A percentile compares a stretch with the other conserved stretches of the same genome.
Conservation (phyloP, 2,113 vertebrate genomes). For the Genyomyrus donnyi region DNA sequence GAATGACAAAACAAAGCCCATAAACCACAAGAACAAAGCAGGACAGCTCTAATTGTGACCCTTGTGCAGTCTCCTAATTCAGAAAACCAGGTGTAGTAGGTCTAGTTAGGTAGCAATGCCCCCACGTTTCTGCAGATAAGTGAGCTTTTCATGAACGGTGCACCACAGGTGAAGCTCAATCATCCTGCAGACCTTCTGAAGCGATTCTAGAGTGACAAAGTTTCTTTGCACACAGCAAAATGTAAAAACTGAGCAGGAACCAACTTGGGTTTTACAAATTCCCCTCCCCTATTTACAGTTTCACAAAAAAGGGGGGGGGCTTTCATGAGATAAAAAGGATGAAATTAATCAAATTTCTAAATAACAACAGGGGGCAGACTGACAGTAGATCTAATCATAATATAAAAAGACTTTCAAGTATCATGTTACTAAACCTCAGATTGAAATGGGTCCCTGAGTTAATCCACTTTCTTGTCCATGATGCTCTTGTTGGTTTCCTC, state of each 20-base stretch:
- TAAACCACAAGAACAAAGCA: neutral
- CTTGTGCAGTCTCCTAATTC: neutral
- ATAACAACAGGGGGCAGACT: neutral
- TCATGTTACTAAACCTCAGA: neutral
- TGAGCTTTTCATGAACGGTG: neutral
- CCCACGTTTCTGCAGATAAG: neutral
- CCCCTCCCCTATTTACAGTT: neutral
- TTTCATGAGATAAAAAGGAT: neutral
- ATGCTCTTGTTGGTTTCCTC: slow-evolving; percentile 50
- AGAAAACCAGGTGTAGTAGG: neutral
- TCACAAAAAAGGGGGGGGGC: neutral
- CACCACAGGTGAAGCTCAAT: neutral
- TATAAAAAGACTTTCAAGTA: slow-evolving; percentile 20
- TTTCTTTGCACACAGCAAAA: neutral
- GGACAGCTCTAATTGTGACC: neutral
- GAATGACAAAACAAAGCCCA: neutral
- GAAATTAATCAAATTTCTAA: neutral
- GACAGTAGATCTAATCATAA: neutral
- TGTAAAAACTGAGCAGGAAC: neutral
- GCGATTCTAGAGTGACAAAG: neutral
- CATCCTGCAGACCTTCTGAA: neutral
- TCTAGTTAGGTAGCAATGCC: neutral
- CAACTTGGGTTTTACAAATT: neutral
- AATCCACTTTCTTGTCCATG: slow-evolving; percentile 64
- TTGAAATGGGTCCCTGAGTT: slow-evolving; percentile 41